Evolutionary conservation across 2,113 vertebrate genomes (phyloP).

Genomic region (Myiozetetes cayanensis): DNA sequence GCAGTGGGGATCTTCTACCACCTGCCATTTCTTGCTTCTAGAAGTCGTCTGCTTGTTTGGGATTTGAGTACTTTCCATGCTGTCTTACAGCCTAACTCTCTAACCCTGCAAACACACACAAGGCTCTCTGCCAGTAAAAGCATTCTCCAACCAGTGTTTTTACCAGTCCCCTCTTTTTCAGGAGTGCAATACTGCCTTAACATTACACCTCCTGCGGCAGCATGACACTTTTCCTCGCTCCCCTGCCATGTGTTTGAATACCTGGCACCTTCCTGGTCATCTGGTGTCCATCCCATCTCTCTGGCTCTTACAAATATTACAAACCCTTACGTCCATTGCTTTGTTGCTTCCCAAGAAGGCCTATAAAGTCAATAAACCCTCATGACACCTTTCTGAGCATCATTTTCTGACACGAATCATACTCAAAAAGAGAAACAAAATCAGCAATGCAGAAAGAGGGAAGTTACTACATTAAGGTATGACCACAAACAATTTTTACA

Average conservation of each 20-base stretch:
- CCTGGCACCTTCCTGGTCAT: neutral
- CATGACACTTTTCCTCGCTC: fast-evolving
- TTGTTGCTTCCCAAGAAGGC: neutral
- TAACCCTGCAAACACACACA: neutral
- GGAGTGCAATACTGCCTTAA: neutral
- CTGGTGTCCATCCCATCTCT: neutral
- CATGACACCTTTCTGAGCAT: neutral
- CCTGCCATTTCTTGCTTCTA: neutral
- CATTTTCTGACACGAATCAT: neutral
- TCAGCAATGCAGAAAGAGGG: neutral
- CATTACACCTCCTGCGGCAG: neutral
- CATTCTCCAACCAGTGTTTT: neutral
- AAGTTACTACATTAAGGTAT: neutral
- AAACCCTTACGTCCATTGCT: neutral
- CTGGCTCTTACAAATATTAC: neutral
- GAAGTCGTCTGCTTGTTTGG: neutral
- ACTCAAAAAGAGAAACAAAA: neutral
- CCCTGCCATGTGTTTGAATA: fast-evolving
- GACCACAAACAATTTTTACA: neutral
- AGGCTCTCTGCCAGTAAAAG: neutral
- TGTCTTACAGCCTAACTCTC: neutral
- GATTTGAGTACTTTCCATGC: neutral
- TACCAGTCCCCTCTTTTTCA: neutral
- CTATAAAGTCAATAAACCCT: neutral
- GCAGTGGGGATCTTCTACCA: neutral